Evolutionary conservation across 2,888 invertebrate genomes (phyloP), one percentile per base, ranked within the genome.

Genomic region (Limnephilus marmoratus): DNA sequence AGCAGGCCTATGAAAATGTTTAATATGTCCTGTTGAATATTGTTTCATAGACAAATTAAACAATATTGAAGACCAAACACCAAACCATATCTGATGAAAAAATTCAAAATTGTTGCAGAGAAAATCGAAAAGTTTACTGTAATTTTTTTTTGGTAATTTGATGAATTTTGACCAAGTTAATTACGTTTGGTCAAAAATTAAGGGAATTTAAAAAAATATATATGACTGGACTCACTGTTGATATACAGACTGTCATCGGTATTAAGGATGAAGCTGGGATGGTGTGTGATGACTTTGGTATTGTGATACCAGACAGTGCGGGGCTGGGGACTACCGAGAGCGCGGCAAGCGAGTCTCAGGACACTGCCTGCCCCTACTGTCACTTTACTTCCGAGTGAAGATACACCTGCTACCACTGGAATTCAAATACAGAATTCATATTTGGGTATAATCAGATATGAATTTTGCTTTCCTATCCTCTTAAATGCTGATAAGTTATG

Each of bases 321-420:
- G 0, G 96, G 96, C 2, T 96, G 96, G 2, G 96, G 96, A 0
- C 95, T 95, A 0, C 96, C 96, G 0, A 96, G 95, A 85, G 96
- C 96, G 80, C 95, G 95, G 92, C 96, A 96, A 0, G 95, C 95
- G 1, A 96, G 95, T 0, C 96, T 95, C 9, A 96, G 94, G 0
- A 96, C 95, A 49, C 95, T 95, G 4, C 96, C 96, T 0, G 95
- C 96, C 12, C 96, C 96, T 0, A 95, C 95, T 2, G 95, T 95
- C 29, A 96, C 94, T 0, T 94, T 94, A 0, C 96, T 96, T 0
- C 97, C 97, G 18, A 97, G 96, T 18, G 97, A 97, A 0, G 97
- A 96, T 18, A 97, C 97, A 81, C 97, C 96, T 0, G 97, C 97
- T 1, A 97, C 96, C 93, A 97, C 97, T 97, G 94, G 80, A 88